phyloP scores from a whole-genome alignment of 1,140 invertebrate genomes.

The Halyomorpha halys region DNA sequence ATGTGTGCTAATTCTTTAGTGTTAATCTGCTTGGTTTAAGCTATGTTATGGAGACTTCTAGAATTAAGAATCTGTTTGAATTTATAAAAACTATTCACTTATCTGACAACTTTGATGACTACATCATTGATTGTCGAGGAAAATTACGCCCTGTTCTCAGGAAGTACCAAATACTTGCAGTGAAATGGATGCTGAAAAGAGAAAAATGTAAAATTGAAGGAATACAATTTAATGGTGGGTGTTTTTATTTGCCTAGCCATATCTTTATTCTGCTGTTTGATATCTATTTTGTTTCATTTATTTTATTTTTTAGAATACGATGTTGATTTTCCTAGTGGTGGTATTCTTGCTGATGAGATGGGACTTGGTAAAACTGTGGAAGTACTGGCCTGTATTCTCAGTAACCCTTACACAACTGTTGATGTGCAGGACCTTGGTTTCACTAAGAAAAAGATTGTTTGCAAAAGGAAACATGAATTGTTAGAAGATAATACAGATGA shows the following conservation, averaged over 20 bases:
- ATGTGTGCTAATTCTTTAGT: not conserved
- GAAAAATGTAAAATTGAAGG: not conserved
- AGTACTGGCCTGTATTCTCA: slow-evolving; percentile 55
- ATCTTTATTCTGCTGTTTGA: not conserved
- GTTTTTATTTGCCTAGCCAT: not conserved
- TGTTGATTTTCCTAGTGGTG: slow-evolving; percentile 45
- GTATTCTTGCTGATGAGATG: slow-evolving; percentile 77
- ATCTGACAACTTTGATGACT: not conserved
- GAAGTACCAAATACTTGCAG: not conserved
- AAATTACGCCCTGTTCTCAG: not conserved
- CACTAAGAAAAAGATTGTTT: not conserved
- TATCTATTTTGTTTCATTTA: not conserved
- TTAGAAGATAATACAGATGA: slow-evolving; percentile 8
- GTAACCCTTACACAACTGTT: slow-evolving; percentile 38
- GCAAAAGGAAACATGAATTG: slow-evolving; percentile 26
- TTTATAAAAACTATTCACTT: not conserved
- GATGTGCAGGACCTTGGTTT: not conserved
- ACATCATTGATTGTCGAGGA: not conserved
- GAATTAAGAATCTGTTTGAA: slow-evolving; percentile 2
- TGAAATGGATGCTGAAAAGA: not conserved
- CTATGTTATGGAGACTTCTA: not conserved
- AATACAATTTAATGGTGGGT: not conserved
- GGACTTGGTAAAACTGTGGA: slow-evolving; percentile 75
- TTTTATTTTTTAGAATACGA: slow-evolving; percentile 21
- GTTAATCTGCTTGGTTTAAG: not conserved